These are phyloP conservation scores for Erpornis zantholeuca DNA, from an alignment of 2,113 vertebrate genomes.

Conservation along the genomic window DNA sequence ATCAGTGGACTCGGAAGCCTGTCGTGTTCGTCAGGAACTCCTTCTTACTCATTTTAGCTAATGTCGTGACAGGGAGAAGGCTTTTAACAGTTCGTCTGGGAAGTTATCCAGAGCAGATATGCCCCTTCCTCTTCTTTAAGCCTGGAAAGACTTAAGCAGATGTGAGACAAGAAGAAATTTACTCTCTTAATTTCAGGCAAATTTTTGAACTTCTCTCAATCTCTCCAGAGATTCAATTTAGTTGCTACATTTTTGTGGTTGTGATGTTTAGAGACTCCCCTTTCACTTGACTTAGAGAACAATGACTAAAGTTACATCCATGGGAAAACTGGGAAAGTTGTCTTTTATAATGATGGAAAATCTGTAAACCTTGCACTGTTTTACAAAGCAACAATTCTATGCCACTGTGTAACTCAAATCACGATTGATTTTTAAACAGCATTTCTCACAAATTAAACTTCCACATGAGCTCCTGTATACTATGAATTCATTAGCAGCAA, in stretches of 20 bases:
- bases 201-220: background rate
- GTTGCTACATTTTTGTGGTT: background rate
- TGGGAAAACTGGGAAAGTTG: background rate
- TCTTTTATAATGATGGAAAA: background rate
- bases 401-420: background rate
- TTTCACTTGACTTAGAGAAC: background rate
- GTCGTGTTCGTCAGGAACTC: constrained; percentile 82
- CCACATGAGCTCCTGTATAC: background rate
- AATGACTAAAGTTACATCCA: background rate
- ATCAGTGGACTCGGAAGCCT: constrained; percentile 83
- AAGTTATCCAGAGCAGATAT: background rate
- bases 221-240: background rate
- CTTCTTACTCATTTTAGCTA: constrained; percentile 88
- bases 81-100: background rate
- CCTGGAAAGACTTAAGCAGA: background rate
- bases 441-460: background rate
- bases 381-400: background rate
- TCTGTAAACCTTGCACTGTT: background rate
- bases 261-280: background rate
- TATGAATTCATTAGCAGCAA: background rate
- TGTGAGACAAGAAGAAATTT: background rate
- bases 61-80: background rate
- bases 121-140: background rate
- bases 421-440: background rate
- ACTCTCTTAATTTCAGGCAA: background rate